Conservation (phyloP, 2,888 invertebrate species). For the Himalopsyche japonica region DNA sequence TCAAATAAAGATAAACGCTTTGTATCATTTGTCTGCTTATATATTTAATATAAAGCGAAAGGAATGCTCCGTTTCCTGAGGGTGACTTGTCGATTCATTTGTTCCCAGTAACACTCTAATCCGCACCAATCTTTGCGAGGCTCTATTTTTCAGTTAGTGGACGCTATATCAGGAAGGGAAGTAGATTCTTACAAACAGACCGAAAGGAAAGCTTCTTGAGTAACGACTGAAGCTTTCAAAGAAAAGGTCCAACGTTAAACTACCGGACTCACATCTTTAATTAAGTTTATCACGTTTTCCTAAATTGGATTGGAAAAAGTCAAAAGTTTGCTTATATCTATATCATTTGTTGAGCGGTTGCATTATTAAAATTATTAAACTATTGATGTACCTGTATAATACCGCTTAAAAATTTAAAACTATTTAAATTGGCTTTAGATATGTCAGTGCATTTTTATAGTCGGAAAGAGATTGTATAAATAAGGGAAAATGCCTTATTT, state of each 20-base stretch:
- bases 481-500: too few relatives aligned
- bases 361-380: neutral
- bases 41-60: neutral
- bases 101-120: neutral
- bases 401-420: too few relatives aligned
- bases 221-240: neutral
- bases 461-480: too few relatives aligned
- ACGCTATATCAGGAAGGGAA: neutral
- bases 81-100: neutral
- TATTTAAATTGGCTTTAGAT: too few relatives aligned
- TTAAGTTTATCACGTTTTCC: neutral
- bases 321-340: neutral
- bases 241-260: constrained; percentile 1
- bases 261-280: constrained; percentile 1
- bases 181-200: neutral
- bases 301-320: constrained; percentile 8
- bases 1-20: neutral
- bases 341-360: neutral
- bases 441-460: too few relatives aligned
- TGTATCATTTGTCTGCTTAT: neutral
- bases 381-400: too few relatives aligned
- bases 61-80: neutral
- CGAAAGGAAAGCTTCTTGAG: neutral
- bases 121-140: constrained; percentile 5
- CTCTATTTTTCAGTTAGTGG: constrained; percentile 5